Evolutionary conservation across 1,140 invertebrate genomes (phyloP), one percentile per base, ranked within the genome.

Genomic region (Hycleus cichorii): DNA sequence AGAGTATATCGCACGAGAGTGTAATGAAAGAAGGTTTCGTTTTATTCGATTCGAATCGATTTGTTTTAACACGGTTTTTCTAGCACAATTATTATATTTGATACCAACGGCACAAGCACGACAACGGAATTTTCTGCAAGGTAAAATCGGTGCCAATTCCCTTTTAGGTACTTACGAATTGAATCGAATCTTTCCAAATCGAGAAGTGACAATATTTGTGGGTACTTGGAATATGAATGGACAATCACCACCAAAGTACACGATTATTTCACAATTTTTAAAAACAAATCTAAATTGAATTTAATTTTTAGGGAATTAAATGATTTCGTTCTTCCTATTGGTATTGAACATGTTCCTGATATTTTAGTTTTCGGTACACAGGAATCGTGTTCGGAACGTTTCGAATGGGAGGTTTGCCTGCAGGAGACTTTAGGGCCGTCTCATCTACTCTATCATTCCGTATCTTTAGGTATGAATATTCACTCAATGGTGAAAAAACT

Each of bases 191-290:
- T 84, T 97, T 66, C 91, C 91, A 4, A 85, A 89, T 67, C 80
- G 89, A 63, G 86, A 91, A 76, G 76, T 96, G 0, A 87, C 82
- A 62, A 86, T 97, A 60, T 95, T 93, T 77, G 83, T 95, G 53
- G 92, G 91, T 9, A 93, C 92, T 4, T 97, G 94, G 94, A 98
- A 98, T 74, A 95, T 97, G 91, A 94, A 94, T 76, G 90, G 90
- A 9, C 90, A 88, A 66, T 79, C 77, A 59, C 84, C 86, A 46
- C 84, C 85, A 12, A 91, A 81, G 83, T 72, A 70, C 43, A 26
- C 11, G 25, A 32, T 4, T 12, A 39, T 39, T 4, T 45, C 32
- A 46, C 3, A 27, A 12, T 38, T 39, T 38, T 42, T 4, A 1
- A 10, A 0, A 8, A 10, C 5, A 42, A 10, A 9, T 42, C 3